phyloP scores from a whole-genome alignment of 1,140 invertebrate genomes.

The Pachyrhynchus sulphureomaculatus region DNA sequence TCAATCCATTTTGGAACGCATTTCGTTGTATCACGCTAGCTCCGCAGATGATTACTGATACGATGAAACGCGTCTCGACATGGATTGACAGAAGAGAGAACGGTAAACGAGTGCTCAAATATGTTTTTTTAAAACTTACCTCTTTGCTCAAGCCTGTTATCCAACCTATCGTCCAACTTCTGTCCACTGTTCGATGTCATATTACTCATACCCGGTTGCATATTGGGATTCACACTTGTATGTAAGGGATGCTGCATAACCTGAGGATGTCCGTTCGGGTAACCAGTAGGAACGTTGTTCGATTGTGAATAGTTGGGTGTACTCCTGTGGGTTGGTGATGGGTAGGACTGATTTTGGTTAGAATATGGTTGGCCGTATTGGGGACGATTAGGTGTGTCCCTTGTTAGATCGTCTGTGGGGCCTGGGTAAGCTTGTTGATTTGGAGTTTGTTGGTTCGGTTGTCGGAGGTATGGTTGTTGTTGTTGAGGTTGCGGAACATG shows the following conservation, averaged over 20 bases:
- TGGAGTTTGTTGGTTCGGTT: conserved; percentile 19
- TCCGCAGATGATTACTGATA: too few species aligned
- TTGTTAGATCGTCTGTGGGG: conserved; percentile 13
- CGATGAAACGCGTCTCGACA: too few species aligned
- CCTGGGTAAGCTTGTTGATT: conserved; percentile 32
- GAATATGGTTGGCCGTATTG: conserved; percentile 24
- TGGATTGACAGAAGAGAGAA: too few species aligned
- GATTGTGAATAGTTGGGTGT: conserved; percentile 30
- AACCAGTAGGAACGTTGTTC: conserved; percentile 7
- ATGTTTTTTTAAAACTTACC: too few species aligned
- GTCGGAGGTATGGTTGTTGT: conserved; percentile 15
- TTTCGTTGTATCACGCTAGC: too few species aligned
- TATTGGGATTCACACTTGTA: not conserved
- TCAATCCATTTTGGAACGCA: too few species aligned
- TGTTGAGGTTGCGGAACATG: conserved; percentile 20
- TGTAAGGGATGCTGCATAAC: not conserved
- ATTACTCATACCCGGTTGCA: conserved; percentile 2
- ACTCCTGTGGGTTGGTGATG: conserved; percentile 32
- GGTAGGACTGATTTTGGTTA: conserved; percentile 33
- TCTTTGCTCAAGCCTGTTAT: conserved; percentile 14
- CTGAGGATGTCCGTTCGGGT: not conserved
- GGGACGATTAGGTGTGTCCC: conserved; percentile 5
- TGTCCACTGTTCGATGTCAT: conserved; percentile 25
- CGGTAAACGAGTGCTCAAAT: too few species aligned
- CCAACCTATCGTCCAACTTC: conserved; percentile 33